Percentiles rank a stretch among this genome's conserved stretches.
These are phyloP conservation scores for Drosophila paramelanica DNA, from an alignment of 2,888 invertebrate genomes.

Conservation along the genomic window DNA sequence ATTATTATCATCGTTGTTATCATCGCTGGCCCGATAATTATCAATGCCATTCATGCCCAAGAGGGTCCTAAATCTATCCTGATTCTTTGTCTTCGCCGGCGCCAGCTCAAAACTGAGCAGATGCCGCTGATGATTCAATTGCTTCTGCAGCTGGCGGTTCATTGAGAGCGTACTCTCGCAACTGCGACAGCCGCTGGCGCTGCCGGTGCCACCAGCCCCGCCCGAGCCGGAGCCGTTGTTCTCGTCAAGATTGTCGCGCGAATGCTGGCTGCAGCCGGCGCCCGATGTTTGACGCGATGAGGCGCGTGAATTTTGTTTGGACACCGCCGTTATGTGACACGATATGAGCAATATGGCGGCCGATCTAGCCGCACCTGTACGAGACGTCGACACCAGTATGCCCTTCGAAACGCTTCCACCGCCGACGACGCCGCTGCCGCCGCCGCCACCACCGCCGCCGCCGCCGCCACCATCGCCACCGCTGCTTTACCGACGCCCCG, in stretches of 20 bases:
- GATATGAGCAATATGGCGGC: conserved; percentile 98
- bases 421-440: conserved; percentile 85
- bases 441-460: conserved; percentile 80
- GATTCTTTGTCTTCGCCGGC: conserved; percentile 84
- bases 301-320: conserved; percentile 85
- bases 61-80: conserved; percentile 84
- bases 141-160: conserved; percentile 85
- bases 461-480: conserved; percentile 75
- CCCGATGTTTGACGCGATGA: conserved; percentile 83
- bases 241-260: conserved; percentile 84
- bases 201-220: conserved; percentile 60
- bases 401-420: conserved; percentile 87
- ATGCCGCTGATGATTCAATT: conserved; percentile 85
- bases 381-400: conserved; percentile 91
- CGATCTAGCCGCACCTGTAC: conserved; percentile 96
- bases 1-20: conserved; percentile 76
- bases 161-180: conserved; percentile 84
- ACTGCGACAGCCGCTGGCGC: conserved; percentile 79
- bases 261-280: conserved; percentile 83
- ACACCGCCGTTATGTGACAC: conserved; percentile 90
- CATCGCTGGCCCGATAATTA: conserved; percentile 64
- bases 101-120: conserved; percentile 85
- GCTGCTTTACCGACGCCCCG: conserved; percentile 84
- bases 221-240: conserved; percentile 76
- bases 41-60: conserved; percentile 85